Evolutionary conservation across 2,888 invertebrate genomes (phyloP), one percentile per base, ranked within the genome.

Genomic region (Hartigia nigra): DNA sequence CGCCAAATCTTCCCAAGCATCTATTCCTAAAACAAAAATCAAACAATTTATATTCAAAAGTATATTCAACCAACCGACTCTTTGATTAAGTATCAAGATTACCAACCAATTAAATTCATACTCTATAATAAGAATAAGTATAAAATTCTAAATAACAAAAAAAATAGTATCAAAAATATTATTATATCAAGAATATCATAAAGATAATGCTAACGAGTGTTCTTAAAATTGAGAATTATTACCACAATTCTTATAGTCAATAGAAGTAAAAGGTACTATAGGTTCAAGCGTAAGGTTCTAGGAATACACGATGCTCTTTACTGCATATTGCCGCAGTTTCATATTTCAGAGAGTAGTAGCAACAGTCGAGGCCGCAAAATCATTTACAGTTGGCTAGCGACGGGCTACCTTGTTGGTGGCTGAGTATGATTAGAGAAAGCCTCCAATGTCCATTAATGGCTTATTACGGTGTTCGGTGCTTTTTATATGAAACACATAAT

Each of bases 241-340:
- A 84, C 78, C 76, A 72, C 31, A 72, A 31, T 14, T 31, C 31
- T 23, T 23, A 55, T 55, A 23, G 23, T 55, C 23, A 14, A 23
- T 55, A 5, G 23, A 55, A 39, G 32, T 69, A 70, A n/a, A 35
- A 77, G 79, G 79, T 79, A 79, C 77, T 75, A 78, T 76, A 76
- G 75, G 77, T 79, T 76, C 74, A 76, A 84, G 81, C 81, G 81
- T 79, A 81, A 84, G 81, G 80, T 23, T 23, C 78, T 69, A 80
- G 80, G 81, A 83, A 83, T 83, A 81, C 78, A 78, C 81, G 77
- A 79, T 81, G 80, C 82, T 83, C 82, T 85, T 84, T 85, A 84
- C 86, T 85, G 85, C 84, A 86, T 85, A 85, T 85, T 86, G 85
- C 84, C 80, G 84, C 84, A 85, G 83, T 85, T 85, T 84, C 83